Conservation (phyloP, 2,888 invertebrate genomes). For the Lasioglossum leucozonium region DNA sequence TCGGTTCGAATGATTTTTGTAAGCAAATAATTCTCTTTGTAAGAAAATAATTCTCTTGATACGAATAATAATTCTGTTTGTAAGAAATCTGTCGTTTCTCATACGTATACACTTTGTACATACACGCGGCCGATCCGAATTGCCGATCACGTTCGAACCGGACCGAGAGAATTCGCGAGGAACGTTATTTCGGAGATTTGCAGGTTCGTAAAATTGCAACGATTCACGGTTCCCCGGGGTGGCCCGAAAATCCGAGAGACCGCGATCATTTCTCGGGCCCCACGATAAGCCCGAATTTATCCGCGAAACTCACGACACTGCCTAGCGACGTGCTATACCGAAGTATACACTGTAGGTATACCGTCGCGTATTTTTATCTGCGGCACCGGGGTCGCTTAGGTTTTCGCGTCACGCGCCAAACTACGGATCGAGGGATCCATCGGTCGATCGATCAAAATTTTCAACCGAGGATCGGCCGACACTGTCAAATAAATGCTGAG, state of each 20-base stretch:
- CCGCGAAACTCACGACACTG: neutral
- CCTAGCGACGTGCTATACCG: neutral
- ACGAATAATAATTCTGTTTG: neutral
- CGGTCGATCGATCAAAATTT: neutral
- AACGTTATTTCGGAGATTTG: neutral
- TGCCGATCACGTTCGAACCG: neutral
- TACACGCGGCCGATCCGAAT: neutral
- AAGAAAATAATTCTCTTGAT: neutral
- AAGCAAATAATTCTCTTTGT: neutral
- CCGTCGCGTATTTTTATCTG: neutral
- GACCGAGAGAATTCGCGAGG: neutral
- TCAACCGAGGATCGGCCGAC: neutral
- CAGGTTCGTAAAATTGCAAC: neutral
- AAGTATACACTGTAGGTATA: neutral
- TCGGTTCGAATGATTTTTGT: neutral
- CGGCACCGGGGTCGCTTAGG: neutral
- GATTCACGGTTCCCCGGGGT: neutral
- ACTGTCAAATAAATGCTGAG: slow-evolving; percentile 29
- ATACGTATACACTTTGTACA: slow-evolving; percentile 8
- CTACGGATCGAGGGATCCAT: neutral
- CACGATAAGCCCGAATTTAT: slow-evolving; percentile 12
- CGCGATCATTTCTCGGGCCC: slow-evolving; percentile 8
- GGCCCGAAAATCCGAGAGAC: slow-evolving; percentile 10
- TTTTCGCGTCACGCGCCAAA: neutral
- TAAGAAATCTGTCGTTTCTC: slow-evolving; percentile 1